Conservation (phyloP, 2,113 vertebrate species). For the Phyllostomus discolor region DNA sequence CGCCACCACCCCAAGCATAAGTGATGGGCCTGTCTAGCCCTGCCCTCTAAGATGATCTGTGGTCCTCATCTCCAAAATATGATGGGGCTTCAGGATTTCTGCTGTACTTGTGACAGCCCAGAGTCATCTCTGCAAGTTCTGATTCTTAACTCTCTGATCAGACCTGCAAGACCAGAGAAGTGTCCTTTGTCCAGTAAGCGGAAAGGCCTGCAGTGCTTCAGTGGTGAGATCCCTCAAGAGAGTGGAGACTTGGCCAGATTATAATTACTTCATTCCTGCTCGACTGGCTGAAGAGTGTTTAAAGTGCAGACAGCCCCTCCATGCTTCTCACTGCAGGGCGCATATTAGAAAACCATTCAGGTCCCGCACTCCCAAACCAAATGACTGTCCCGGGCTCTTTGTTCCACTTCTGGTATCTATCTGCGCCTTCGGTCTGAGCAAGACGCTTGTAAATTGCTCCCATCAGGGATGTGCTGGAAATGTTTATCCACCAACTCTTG, state of each 20-base stretch:
- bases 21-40: rapidly evolving
- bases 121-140: not conserved
- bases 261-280: not conserved
- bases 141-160: not conserved
- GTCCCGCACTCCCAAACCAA: not conserved
- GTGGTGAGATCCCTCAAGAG: not conserved
- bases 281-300: not conserved
- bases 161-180: not conserved
- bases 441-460: not conserved
- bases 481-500: not conserved
- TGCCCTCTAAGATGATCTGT: not conserved
- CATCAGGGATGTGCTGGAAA: not conserved
- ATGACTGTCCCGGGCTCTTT: not conserved
- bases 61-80: not conserved
- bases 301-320: not conserved
- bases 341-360: no score
- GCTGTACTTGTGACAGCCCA: not conserved
- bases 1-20: not conserved
- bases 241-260: not conserved
- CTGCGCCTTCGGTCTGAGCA: not conserved
- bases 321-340: rapidly evolving
- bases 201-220: rapidly evolving
- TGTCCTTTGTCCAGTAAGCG: not conserved
- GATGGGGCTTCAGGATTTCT: not conserved
- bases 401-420: not conserved